Base-by-base conservation (phyloP, 2,113 vertebrate genomes). In the Paralichthys olivaceus region DNA sequence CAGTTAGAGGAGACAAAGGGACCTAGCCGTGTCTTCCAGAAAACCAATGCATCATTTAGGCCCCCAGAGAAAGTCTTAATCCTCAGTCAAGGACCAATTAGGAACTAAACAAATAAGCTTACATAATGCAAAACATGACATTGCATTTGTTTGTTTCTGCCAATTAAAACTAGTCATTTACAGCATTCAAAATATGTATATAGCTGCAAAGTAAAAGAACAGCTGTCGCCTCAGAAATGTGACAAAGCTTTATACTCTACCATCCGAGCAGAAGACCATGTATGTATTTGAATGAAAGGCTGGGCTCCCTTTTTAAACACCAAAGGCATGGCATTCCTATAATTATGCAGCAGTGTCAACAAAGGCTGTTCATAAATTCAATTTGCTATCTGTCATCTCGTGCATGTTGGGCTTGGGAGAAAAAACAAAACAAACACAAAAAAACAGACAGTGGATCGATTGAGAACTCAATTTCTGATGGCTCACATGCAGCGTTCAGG, bases 361-460 rank as follows among this genome's bases (percentile, higher is more conserved):
- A 92, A 81, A 77, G 68, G 77, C 73, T 88, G 88, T 90, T 93
- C 89, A 91, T 93, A 76, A 92, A 92, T 93, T 94, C 83, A 92
- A 92, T 93, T 93, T 92, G 89, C 90, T 90, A 70, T 90, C 88
- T 89, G 91, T 93, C 92, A 91, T 89, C 85, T 81, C 76, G 80
- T 89, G 69, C 79, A 63, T 86, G 91, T 87, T 87, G 75, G 77
- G 61, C 68, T 49, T 65, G n/a, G 34, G 54, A 63, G 72, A 28
- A 67, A 83, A 85, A 77, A 54, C 62, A 72, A 32, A 80, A 74
- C 17, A 22, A 37, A 82, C 87, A 81, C 67, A 80, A 19, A 29
- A 28, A 29, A 29, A 28, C 2, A 2, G 0, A 28, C 67, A 61
- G 62, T n/a, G 54, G 83, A 88, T 92, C 85, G 77, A 94, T 91